Percentiles rank a stretch among this genome's conserved stretches.
Evolutionary conservation across 2,797 vertebrate genomes (phyloP).

Genomic region (Balearica regulorum): DNA sequence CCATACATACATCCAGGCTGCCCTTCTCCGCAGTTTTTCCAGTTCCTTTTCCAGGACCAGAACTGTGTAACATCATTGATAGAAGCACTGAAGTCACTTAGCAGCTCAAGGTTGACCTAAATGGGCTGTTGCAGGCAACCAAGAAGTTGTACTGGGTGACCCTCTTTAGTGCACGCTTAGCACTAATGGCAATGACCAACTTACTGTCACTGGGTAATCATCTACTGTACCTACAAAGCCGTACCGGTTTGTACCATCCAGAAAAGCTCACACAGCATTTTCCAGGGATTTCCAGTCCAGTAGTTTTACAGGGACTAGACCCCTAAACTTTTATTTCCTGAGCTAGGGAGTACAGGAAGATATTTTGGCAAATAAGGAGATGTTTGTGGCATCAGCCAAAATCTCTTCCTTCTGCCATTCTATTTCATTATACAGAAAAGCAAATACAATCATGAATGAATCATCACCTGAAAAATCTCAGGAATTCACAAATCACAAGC

Average conservation of each 20-base stretch:
- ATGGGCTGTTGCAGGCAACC: not conserved
- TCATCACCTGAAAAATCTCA: not conserved
- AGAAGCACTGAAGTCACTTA: not conserved
- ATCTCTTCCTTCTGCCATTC: not conserved
- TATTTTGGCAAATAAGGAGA: not conserved
- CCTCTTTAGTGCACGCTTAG: not conserved
- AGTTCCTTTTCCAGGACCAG: not conserved
- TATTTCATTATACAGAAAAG: not conserved
- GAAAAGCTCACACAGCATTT: not conserved
- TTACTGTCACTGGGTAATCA: not conserved
- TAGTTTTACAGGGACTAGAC: not conserved
- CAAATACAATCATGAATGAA: conserved; percentile 3
- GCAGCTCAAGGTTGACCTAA: not conserved
- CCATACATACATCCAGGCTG: not conserved
- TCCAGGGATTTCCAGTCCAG: not conserved
- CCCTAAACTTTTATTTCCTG: not conserved
- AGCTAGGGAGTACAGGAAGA: not conserved
- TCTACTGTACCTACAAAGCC: not conserved
- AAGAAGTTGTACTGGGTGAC: not conserved
- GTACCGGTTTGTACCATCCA: not conserved
- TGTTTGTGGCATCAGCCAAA: not conserved
- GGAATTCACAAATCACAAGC: not conserved
- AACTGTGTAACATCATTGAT: not conserved
- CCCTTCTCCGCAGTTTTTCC: not conserved
- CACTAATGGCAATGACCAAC: not conserved